phyloP scores from a whole-genome alignment of 2,888 invertebrate genomes.

The Agriopis aurantiaria region DNA sequence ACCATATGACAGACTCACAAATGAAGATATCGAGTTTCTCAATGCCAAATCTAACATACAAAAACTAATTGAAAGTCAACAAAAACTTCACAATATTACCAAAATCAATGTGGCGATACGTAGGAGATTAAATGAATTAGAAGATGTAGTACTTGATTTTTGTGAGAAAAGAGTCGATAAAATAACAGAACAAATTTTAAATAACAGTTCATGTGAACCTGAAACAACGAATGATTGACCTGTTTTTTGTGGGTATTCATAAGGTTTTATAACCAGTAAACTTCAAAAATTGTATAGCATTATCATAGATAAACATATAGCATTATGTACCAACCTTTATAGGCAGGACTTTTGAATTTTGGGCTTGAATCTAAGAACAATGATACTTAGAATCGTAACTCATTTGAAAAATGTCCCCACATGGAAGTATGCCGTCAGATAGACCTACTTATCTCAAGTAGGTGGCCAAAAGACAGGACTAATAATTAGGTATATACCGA shows the following conservation, averaged over 20 bases:
- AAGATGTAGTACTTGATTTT: conserved; percentile 62
- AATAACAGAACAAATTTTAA: conserved; percentile 72
- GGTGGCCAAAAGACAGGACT: too few relatives aligned
- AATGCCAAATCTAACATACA: conserved; percentile 73
- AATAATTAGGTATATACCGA: too few relatives aligned
- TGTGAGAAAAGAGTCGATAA: conserved; percentile 66
- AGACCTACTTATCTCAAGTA: too few relatives aligned
- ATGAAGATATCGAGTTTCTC: conserved; percentile 78
- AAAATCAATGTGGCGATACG: conserved; percentile 64
- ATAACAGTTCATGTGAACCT: conserved; percentile 70
- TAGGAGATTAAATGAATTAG: conserved; percentile 63
- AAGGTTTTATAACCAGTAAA: background rate
- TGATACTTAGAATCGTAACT: too few relatives aligned
- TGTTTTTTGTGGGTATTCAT: conserved; percentile 2
- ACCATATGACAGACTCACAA: conserved; percentile 71
- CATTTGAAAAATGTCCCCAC: too few relatives aligned
- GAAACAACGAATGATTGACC: conserved; percentile 11
- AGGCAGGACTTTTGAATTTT: conserved; percentile 16
- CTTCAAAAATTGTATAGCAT: conserved; percentile 7
- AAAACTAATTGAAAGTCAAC: conserved; percentile 70
- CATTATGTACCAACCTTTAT: background rate
- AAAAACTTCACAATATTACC: conserved; percentile 68
- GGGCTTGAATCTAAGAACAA: too few relatives aligned
- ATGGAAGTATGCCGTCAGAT: too few relatives aligned
- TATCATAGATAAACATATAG: too few relatives aligned